A percentile compares a stretch with the other conserved stretches of the same genome.
These are phyloP conservation scores for Pygoscelis adeliae DNA, from an alignment of 2,113 vertebrate genomes.

Conservation along the genomic window DNA sequence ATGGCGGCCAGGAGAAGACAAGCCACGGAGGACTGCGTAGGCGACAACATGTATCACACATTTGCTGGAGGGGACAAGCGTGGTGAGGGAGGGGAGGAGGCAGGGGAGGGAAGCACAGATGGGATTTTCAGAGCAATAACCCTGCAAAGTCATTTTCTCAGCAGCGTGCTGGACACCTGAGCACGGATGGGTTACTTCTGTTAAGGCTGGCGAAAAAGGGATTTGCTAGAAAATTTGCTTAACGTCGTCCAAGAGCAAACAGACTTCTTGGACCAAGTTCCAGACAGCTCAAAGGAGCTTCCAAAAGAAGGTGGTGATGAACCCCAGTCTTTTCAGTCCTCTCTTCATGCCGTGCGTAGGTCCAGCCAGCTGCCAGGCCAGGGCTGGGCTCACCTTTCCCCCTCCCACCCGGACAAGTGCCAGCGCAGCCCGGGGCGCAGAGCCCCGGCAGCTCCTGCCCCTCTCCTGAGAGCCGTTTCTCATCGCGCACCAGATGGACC, in stretches of 20 bases:
- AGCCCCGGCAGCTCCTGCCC: not conserved
- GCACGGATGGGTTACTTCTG: not conserved
- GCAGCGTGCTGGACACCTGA: not conserved
- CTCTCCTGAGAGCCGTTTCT: not conserved
- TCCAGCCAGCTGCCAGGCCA: not conserved
- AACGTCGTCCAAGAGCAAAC: not conserved
- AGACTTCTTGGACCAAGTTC: not conserved
- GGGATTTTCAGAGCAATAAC: not conserved
- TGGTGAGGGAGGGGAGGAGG: too few relatives aligned
- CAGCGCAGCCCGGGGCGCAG: not conserved
- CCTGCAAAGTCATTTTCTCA: fast-evolving
- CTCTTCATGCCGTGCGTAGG: not conserved
- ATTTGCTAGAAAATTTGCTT: not conserved
- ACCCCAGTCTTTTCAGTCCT: not conserved
- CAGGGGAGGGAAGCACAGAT: not conserved
- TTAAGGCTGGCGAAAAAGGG: not conserved
- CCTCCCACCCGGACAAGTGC: not conserved
- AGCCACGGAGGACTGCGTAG: not conserved
- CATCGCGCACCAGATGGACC: not conserved
- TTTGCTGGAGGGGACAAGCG: too few relatives aligned
- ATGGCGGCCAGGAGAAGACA: not conserved
- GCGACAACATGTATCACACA: not conserved
- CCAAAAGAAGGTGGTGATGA: not conserved
- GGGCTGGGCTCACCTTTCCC: not conserved
- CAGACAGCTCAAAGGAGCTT: not conserved